phyloP scores from a whole-genome alignment of 2,113 vertebrate genomes.

The Sinocyclocheilus rhinocerous region DNA sequence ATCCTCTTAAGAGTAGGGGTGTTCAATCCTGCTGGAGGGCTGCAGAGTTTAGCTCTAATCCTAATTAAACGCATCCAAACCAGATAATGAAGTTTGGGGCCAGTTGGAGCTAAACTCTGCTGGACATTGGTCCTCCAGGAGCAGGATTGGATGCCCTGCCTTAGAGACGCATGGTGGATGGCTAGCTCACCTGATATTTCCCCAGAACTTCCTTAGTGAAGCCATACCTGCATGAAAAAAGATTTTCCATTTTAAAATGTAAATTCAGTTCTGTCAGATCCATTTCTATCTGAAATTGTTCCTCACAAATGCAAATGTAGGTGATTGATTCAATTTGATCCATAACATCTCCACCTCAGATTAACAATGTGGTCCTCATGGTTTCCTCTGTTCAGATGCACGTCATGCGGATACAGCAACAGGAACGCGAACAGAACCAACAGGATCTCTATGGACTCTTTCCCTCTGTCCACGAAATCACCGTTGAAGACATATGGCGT shows the following conservation, averaged over 20 bases:
- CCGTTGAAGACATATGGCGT: conserved; percentile 90
- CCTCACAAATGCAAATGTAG: background rate
- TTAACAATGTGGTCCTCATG: conserved; percentile 93
- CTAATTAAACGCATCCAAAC: background rate
- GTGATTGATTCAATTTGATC: background rate
- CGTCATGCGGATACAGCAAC: conserved; percentile 87
- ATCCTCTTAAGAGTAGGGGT: background rate
- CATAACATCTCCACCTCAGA: conserved; percentile 76
- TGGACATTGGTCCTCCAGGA: background rate
- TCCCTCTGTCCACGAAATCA: conserved; percentile 92
- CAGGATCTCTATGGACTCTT: conserved; percentile 89
- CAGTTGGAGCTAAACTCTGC: background rate
- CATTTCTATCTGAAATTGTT: background rate
- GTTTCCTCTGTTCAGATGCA: conserved; percentile 91
- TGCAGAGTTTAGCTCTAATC: conserved; percentile 6
- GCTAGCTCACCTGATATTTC: conserved; percentile 84
- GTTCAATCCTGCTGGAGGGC: background rate
- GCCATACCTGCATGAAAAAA: conserved; percentile 80
- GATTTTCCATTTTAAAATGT: background rate
- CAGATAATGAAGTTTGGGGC: background rate
- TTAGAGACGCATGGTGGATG: background rate
- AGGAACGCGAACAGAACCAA: conserved; percentile 89
- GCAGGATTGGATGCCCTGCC: background rate
- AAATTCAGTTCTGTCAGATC: background rate
- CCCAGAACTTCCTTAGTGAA: conserved; percentile 91